Base-by-base conservation (phyloP, 1,140 invertebrate genomes). In the Hylaeus anthracinus region DNA sequence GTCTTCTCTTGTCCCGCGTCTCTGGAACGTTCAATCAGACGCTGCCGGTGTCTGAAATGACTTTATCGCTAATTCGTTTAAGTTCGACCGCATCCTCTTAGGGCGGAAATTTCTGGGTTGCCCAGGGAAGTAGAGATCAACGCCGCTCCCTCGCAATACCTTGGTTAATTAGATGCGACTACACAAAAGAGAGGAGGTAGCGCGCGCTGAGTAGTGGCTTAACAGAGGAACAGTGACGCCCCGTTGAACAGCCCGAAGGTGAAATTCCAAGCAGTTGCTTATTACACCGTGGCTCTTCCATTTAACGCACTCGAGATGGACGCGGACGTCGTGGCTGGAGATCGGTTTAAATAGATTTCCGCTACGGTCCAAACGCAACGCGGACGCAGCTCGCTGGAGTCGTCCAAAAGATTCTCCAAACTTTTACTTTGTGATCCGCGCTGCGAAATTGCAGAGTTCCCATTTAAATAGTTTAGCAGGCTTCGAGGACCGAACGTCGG, bases 81-180 rank as follows among this genome's bases (percentile, higher is more conserved):
- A 67, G 61, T 67, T 66, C 45, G 51, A 82, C 73, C 73, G 55
- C 73, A 85, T 53, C 58, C 79, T 82, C 73, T 86, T 86, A 82
- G 73, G 26, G 61, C 26, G 53, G 65, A 60, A 81, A 86, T 86
- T 78, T 86, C 70, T 82, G 6, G 48, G 45, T n/a, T 4, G 83
- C 53, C 63, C 3, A 56, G 10, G 41, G 45, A 67, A 51, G 83
- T 60, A 55, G 74, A 71, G 79, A 85, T 77, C 72, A 76, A 79
- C 85, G 63, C 45, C 56, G 63, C 37, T 56, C 64, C 58, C 72
- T 61, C 60, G 66, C 69, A 61, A 80, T 86, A 74, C 63, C 71
- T 79, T n/a, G 60, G 63, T 73, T 87, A 87, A 87, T 87, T 87
- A 87, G 69, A 87, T 87, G 71, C 63, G 66, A 84, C 81, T 86